Evolutionary conservation across 2,888 invertebrate genomes (phyloP), one percentile per base, ranked within the genome.

Genomic region (Phyllotreta cruciferae): DNA sequence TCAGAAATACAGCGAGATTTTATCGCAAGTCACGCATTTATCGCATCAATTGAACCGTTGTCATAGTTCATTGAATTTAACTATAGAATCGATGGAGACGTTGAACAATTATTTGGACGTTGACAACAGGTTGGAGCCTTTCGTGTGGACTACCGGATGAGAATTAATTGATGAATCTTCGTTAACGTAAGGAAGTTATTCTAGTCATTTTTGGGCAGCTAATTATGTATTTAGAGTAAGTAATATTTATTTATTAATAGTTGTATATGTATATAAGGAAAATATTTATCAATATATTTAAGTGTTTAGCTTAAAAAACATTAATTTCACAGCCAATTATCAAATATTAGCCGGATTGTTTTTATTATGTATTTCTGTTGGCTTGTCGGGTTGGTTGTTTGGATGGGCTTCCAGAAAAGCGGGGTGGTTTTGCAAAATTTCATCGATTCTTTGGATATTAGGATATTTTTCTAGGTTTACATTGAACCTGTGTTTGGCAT

Each of bases 381-480:
- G 96, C 80, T 94, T 94, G 83, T 98, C 98, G 4, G 95, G 95
- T 84, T 97, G 97, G 75, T 88, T 88, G 70, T 90, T 90, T 44
- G 96, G 95, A 83, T 96, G 94, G 44, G 96, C 94, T 36, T 90
- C 91, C 68, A 93, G 87, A 83, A 98, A 96, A 5, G 94, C 94
- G 11, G 94, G 94, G 78, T 95, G 91, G 77, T 91, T 88, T 78
- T 90, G 90, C 69, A 97, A 83, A 75, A 92, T 91, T 55, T 92
- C 87, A 80, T 94, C 91, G 63, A 98, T 92, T 75, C 94, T 87
- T 60, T 89, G 83, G 71, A 97, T 95, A 57, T 90, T 93, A 3
- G 97, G 96, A 80, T 92, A 98, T 1, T 91, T 90, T 66, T 90
- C 86, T 70, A 97, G 83, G 79, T 96, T 94, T n/a, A 97, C 95